Percentiles rank a stretch among this genome's conserved stretches.
These are phyloP conservation scores for Stomorhina lunata DNA, from an alignment of 2,888 invertebrate species.

Conservation along the genomic window DNA sequence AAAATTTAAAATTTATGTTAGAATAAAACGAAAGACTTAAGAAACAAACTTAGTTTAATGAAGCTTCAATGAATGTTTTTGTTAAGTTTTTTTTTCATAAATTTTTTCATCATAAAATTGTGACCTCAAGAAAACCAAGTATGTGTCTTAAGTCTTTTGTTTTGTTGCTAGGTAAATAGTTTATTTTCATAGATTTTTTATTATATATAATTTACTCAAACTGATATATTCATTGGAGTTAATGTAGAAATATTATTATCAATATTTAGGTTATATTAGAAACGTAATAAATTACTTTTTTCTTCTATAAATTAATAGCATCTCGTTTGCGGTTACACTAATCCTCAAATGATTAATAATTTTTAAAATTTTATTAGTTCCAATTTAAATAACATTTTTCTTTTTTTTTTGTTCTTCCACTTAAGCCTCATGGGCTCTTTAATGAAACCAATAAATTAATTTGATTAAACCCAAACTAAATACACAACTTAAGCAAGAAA, in stretches of 20 bases:
- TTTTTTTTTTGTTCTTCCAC: no score
- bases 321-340: neutral
- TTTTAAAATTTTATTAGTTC: neutral
- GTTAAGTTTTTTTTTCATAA: no score
- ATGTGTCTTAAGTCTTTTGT: slow-evolving; percentile 29
- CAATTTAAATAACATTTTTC: slow-evolving; percentile 30
- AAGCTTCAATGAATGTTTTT: no score
- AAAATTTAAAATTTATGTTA: no score
- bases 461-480: neutral
- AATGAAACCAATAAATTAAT: neutral
- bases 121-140: no score
- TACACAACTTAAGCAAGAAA: neutral
- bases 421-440: neutral
- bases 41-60: slow-evolving; percentile 3
- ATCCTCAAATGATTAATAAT: neutral
- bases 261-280: neutral
- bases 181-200: neutral
- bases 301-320: neutral
- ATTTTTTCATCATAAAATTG: neutral
- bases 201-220: neutral
- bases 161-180: no score
- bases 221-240: neutral
- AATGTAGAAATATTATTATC: neutral
- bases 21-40: slow-evolving; percentile 8
- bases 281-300: neutral